Percentiles rank a stretch among this genome's conserved stretches.
phyloP scores from a whole-genome alignment of 2,113 vertebrate genomes.

The Leptodactylus fuscus region DNA sequence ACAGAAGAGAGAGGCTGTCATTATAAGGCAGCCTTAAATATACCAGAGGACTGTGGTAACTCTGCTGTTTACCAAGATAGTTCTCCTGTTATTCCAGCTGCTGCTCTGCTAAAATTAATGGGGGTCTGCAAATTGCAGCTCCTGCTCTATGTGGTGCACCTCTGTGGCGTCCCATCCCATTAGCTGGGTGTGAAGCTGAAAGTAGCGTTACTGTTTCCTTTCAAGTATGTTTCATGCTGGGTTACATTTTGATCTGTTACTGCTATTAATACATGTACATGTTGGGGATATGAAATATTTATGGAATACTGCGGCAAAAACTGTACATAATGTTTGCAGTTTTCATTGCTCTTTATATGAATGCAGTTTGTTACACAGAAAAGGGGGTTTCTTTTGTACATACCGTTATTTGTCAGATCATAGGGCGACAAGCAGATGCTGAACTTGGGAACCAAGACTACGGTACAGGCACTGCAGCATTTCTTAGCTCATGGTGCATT shows the following conservation, averaged over 20 bases:
- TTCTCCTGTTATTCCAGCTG: neutral
- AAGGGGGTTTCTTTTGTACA: no score
- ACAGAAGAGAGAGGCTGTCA: conserved; percentile 14
- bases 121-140: neutral
- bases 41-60: neutral
- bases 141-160: neutral
- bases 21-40: conserved; percentile 24
- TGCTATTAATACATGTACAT: neutral
- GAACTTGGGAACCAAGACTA: no score
- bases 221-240: no score
- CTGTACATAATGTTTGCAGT: no score
- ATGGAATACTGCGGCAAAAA: neutral
- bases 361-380: no score
- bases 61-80: neutral
- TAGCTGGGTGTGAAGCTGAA: neutral
- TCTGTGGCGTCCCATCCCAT: neutral
- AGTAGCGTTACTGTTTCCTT: neutral
- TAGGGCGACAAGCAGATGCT: no score
- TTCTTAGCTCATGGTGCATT: no score
- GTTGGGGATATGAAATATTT: neutral
- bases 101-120: neutral
- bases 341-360: no score
- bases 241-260: neutral
- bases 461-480: no score
- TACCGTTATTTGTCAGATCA: no score